Evolutionary conservation across 2,113 vertebrate species (phyloP).

Genomic region (Petrocephalus microphthalmus): DNA sequence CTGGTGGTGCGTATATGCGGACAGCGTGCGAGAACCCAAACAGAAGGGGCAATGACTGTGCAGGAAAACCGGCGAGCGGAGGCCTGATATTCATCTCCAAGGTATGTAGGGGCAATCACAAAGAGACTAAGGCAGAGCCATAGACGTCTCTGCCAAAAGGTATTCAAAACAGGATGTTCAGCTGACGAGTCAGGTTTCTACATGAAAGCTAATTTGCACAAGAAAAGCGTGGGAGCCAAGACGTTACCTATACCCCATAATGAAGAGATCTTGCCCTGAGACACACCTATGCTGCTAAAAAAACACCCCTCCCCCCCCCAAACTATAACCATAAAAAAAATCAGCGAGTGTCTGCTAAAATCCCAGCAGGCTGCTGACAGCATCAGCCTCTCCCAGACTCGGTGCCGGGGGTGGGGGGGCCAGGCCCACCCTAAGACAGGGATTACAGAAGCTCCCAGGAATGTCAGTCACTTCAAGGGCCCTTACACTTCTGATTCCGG

Average conservation of each 20-base stretch:
- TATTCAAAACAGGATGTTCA: constrained; percentile 7
- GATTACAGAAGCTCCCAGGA: background rate
- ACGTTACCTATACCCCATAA: background rate
- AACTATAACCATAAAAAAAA: background rate
- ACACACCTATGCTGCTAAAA: background rate
- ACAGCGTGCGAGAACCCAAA: background rate
- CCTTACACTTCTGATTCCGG: background rate
- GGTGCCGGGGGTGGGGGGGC: background rate
- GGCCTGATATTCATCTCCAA: background rate
- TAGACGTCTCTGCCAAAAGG: background rate
- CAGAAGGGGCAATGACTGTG: background rate
- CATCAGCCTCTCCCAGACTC: constrained; percentile 9
- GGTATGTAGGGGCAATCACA: background rate
- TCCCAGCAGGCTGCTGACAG: background rate
- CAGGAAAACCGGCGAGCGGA: background rate
- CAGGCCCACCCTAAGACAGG: constrained; percentile 15
- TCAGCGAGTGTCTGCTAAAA: background rate
- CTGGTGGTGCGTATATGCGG: background rate
- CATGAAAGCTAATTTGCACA: background rate
- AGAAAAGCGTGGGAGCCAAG: background rate
- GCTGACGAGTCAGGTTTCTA: background rate
- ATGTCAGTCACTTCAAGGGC: constrained; percentile 23
- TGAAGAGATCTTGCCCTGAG: background rate
- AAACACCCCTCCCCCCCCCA: background rate
- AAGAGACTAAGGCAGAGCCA: no score